Conservation (phyloP, 2,113 vertebrate genomes). For the Ibidorhyncha struthersii region DNA sequence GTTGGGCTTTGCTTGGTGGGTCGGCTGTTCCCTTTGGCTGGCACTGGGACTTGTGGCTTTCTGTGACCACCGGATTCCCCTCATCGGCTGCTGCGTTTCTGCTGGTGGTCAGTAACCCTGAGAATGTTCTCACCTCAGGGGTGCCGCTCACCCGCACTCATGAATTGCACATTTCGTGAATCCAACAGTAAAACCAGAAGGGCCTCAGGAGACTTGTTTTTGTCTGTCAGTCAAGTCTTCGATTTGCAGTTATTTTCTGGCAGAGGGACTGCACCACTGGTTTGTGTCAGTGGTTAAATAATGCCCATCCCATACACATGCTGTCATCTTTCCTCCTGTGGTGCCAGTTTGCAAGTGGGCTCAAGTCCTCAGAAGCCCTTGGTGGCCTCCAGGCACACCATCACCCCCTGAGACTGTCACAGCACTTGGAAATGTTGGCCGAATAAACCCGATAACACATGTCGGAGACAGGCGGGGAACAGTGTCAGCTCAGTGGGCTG, state of each 20-base stretch:
- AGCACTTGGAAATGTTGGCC: background rate
- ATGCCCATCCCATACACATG: fast-evolving
- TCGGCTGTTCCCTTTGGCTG: slow-evolving; percentile 7
- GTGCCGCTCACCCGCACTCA: slow-evolving; percentile 9
- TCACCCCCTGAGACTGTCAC: background rate
- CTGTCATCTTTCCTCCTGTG: background rate
- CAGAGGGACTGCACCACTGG: background rate
- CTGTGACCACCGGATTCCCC: background rate
- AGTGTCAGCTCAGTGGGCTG: background rate
- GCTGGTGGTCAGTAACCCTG: background rate
- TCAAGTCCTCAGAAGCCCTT: background rate
- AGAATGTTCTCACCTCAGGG: background rate
- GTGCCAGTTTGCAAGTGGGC: background rate
- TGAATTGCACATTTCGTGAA: background rate
- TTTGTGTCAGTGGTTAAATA: background rate
- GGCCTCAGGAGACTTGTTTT: background rate
- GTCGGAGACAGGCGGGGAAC: background rate
- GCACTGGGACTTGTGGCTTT: background rate
- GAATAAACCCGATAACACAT: background rate
- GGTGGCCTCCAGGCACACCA: background rate
- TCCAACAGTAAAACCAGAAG: background rate
- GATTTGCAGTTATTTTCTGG: background rate
- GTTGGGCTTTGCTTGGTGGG: background rate
- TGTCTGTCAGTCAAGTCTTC: background rate
- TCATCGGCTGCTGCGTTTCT: background rate